These are phyloP conservation scores for Procambarus clarkii DNA, from an alignment of 1,140 invertebrate genomes.

Conservation along the genomic window DNA sequence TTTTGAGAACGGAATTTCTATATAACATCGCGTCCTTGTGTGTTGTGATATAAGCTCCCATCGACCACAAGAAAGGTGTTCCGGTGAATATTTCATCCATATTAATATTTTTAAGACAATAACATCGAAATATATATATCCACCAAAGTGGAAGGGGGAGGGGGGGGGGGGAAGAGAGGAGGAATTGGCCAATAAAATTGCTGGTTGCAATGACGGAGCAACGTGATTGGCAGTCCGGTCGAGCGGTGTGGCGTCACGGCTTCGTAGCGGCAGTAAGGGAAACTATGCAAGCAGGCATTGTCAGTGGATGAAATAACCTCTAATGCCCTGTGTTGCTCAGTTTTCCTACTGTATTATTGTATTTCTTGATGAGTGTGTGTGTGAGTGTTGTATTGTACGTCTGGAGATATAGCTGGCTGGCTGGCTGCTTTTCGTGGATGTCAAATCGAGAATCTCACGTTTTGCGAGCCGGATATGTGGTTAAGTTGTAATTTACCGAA, in stretches of 20 bases:
- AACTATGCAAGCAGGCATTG: conserved; percentile 18
- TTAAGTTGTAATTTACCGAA: conserved; percentile 37
- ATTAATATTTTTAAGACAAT: conserved; percentile 44
- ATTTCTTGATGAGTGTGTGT: conserved; percentile 34
- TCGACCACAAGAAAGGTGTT: conserved; percentile 43
- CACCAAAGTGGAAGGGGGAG: too few relatives aligned
- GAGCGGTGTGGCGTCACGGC: conserved; percentile 27
- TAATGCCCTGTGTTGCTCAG: conserved; percentile 35
- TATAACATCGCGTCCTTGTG: not conserved
- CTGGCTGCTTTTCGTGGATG: not conserved
- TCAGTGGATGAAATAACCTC: conserved; percentile 12
- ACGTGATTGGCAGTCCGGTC: conserved; percentile 45
- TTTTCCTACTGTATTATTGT: conserved; percentile 35
- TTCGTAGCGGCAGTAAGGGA: not conserved
- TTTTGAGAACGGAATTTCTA: not conserved
- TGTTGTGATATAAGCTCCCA: not conserved
- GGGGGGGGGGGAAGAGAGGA: conserved; percentile 10
- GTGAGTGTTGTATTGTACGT: too few relatives aligned
- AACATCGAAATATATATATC: conserved; percentile 49
- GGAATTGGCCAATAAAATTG: conserved; percentile 50
- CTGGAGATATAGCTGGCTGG: too few relatives aligned
- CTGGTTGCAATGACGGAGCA: conserved; percentile 28
- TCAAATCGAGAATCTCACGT: not conserved
- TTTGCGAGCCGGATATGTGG: conserved; percentile 30
- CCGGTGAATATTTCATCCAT: conserved; percentile 43